These are phyloP conservation scores for Oligia strigilis DNA, from an alignment of 2,888 invertebrate species.

Conservation along the genomic window DNA sequence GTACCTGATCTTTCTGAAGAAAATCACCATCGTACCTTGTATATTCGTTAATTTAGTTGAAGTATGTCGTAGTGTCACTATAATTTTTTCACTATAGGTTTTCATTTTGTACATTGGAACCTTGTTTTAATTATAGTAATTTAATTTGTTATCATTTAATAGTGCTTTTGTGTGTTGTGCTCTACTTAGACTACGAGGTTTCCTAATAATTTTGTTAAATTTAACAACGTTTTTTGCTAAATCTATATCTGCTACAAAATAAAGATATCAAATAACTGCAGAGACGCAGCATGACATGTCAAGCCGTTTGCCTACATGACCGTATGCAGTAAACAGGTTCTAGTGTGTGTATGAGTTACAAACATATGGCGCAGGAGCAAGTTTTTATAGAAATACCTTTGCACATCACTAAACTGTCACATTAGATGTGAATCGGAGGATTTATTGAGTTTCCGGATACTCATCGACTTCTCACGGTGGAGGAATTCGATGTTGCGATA, in stretches of 20 bases:
- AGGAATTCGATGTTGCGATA: slow-evolving; percentile 1
- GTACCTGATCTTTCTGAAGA: background rate
- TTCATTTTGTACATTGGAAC: no score
- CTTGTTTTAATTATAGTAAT: no score
- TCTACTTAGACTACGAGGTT: background rate
- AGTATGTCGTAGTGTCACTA: no score
- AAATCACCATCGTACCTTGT: no score
- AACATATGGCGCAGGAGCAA: slow-evolving; percentile 5
- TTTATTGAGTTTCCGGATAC: slow-evolving; percentile 32
- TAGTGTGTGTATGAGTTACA: slow-evolving; percentile 20
- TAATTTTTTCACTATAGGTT: no score
- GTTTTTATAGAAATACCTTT: slow-evolving; percentile 43
- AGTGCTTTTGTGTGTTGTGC: no score
- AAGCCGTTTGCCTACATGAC: slow-evolving; percentile 47
- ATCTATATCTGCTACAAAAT: background rate
- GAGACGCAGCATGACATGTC: background rate
- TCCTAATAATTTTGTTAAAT: background rate
- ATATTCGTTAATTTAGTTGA: no score
- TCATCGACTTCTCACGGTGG: background rate
- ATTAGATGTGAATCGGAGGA: slow-evolving; percentile 50
- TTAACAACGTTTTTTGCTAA: no score
- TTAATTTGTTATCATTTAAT: no score
- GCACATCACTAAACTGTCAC: slow-evolving; percentile 40
- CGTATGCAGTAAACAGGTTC: slow-evolving; percentile 50
- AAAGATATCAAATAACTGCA: slow-evolving; percentile 4